Evolutionary conservation across 2,888 invertebrate genomes (phyloP).

Genomic region (Drosophila paranaensis): DNA sequence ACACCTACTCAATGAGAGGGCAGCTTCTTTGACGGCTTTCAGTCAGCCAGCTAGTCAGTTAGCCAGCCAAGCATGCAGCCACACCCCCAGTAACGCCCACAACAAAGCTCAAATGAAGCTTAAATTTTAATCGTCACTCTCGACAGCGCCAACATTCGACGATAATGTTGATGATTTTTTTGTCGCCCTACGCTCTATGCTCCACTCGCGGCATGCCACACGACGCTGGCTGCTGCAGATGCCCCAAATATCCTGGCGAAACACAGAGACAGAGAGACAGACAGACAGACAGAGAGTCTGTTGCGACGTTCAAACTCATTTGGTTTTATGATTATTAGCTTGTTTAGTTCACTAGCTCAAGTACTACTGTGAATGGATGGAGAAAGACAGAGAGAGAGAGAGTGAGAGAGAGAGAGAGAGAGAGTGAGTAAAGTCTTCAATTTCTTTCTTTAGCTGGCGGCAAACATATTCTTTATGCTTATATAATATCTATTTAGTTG

Average conservation of each 20-base stretch:
- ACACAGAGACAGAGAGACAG: slow-evolving; percentile 29
- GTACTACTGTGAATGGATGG: slow-evolving; percentile 15
- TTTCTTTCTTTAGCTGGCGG: slow-evolving; percentile 48
- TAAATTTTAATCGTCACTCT: slow-evolving; percentile 76
- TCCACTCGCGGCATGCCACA: slow-evolving; percentile 25
- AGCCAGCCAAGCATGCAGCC: slow-evolving; percentile 43
- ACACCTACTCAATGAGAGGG: slow-evolving; percentile 70
- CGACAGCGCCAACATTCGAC: slow-evolving; percentile 58
- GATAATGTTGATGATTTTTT: slow-evolving; percentile 77
- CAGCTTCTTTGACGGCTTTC: slow-evolving; percentile 8
- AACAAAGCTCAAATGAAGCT: slow-evolving; percentile 70
- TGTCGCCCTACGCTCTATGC: slow-evolving; percentile 43
- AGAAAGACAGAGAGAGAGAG: too few relatives aligned
- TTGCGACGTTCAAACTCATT: slow-evolving; percentile 82
- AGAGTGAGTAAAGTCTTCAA: slow-evolving; percentile 6
- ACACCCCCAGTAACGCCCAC: slow-evolving; percentile 35
- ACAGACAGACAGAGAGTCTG: slow-evolving; percentile 33
- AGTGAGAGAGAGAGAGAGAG: neutral
- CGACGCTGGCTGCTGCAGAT: slow-evolving; percentile 11
- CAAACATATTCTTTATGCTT: slow-evolving; percentile 79
- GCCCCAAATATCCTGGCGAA: slow-evolving; percentile 29
- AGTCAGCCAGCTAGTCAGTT: slow-evolving; percentile 25
- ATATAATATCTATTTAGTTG: slow-evolving; percentile 79
- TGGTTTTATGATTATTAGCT: slow-evolving; percentile 84
- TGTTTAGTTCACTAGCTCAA: slow-evolving; percentile 78